Evolutionary conservation across 2,888 invertebrate species (phyloP).

Genomic region (Hanleya hanleyi): DNA sequence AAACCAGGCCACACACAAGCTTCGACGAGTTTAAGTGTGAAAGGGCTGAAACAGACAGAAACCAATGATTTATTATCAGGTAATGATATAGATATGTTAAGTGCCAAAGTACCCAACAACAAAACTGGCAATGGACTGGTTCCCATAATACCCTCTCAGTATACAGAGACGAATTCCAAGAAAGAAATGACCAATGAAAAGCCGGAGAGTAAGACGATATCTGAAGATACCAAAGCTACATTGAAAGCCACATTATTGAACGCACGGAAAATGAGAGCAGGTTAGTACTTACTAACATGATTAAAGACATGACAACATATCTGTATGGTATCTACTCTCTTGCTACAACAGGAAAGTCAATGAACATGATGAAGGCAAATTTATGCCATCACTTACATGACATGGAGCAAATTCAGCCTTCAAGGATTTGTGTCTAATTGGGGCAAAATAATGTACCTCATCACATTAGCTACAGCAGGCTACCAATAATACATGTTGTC

Average conservation of each 20-base stretch:
- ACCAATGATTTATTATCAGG: neutral
- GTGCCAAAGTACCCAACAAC: conserved; percentile 55
- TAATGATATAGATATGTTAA: conserved; percentile 67
- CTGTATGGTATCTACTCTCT: too few relatives aligned
- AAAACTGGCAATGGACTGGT: conserved; percentile 37
- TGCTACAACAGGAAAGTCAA: too few relatives aligned
- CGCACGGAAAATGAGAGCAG: conserved; percentile 36
- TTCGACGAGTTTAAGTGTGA: too few relatives aligned
- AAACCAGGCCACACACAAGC: too few relatives aligned
- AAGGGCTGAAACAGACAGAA: too few relatives aligned
- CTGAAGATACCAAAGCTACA: conserved; percentile 61
- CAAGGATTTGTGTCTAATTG: too few relatives aligned
- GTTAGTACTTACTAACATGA: conserved; percentile 30
- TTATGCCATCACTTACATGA: too few relatives aligned
- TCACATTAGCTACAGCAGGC: too few relatives aligned
- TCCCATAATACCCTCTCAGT: conserved; percentile 31
- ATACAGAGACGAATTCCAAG: conserved; percentile 18
- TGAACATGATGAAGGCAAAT: conserved; percentile 48
- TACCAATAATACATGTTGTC: too few relatives aligned
- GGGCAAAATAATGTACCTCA: too few relatives aligned
- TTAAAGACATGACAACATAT: too few relatives aligned
- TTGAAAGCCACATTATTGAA: conserved; percentile 65
- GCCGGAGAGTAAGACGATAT: conserved; percentile 54
- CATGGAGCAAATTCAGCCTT: too few relatives aligned
- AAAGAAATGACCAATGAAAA: conserved; percentile 35